Base-by-base conservation (phyloP, 2,797 vertebrate species). In the Brotogeris chrysoptera region DNA sequence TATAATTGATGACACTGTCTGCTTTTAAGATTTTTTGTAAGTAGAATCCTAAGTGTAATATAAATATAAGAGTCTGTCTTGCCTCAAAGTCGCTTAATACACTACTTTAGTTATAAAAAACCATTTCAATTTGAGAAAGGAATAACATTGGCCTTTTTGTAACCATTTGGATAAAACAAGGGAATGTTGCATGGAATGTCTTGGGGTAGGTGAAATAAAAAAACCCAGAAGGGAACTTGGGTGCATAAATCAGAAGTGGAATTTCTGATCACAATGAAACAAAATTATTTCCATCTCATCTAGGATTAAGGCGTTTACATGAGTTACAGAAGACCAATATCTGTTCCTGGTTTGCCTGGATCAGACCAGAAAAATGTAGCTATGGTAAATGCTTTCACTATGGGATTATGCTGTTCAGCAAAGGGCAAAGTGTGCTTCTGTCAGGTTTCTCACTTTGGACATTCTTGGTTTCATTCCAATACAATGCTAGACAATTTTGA, bases 61-160 rank as follows among this genome's bases (percentile, higher is more conserved):
- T 97, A 98, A 97, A 97, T 95, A 96, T 13, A 80, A 78, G 83
- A 90, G 52, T 94, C 97, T 97, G 97, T 92, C 92, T 96, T 96
- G 70, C 53, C 19, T 97, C 94, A 90, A 16, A 60, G 38, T 87
- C 59, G 63, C 77, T 92, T 93, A 88, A 97, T 92, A 84, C 47
- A 61, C 52, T 74, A 88, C 90, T 94, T 94, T 86, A 95, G 74
- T 89, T 96, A 95, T 91, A 32, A 94, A 79, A 88, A 88, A 92
- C 50, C 47, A 83, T 93, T 93, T 95, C 63, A 50, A 30, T 73
- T 94, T 92, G 61, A 91, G 93, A 92, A 97, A 93, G 64, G 55
- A 86, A 85, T 91, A 88, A 78, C 49, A 77, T 72, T 63, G 91
- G 53, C 41, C n/a, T 91, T 84, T 86, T 79, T 90, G 30, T 86